A percentile compares a stretch with the other conserved stretches of the same genome.
phyloP scores from a whole-genome alignment of 2,113 vertebrate genomes.

The Stegastes partitus region DNA sequence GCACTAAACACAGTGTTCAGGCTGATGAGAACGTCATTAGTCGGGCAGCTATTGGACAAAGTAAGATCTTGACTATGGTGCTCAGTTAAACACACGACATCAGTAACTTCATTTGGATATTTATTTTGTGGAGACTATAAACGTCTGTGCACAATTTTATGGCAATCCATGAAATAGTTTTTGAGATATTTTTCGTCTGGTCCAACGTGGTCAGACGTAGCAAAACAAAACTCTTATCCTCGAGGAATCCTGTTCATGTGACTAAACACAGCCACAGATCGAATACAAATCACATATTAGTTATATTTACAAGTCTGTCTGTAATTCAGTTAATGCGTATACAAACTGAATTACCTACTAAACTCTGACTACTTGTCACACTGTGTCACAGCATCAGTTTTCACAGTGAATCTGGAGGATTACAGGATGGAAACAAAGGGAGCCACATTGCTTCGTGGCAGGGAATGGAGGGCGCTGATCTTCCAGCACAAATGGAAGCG shows the following conservation, averaged over 20 bases:
- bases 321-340: too few species aligned
- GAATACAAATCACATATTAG: neutral
- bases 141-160: neutral
- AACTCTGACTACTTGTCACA: neutral
- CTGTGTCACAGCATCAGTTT: neutral
- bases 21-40: neutral
- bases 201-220: neutral
- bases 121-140: neutral
- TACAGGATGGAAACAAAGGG: constrained; percentile 45
- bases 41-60: constrained; percentile 8
- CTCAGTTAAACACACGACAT: neutral
- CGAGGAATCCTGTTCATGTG: too few species aligned
- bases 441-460: neutral
- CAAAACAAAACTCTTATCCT: too few species aligned
- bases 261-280: neutral
- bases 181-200: neutral
- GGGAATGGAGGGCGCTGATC: constrained; percentile 9
- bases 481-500: constrained; percentile 39
- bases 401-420: constrained; percentile 32
- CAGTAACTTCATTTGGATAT: neutral
- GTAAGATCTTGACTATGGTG: constrained; percentile 5
- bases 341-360: neutral
- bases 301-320: neutral
- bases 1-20: neutral
- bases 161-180: neutral